Conservation (phyloP, 2,888 invertebrate species). For the Xestia c-nigrum region DNA sequence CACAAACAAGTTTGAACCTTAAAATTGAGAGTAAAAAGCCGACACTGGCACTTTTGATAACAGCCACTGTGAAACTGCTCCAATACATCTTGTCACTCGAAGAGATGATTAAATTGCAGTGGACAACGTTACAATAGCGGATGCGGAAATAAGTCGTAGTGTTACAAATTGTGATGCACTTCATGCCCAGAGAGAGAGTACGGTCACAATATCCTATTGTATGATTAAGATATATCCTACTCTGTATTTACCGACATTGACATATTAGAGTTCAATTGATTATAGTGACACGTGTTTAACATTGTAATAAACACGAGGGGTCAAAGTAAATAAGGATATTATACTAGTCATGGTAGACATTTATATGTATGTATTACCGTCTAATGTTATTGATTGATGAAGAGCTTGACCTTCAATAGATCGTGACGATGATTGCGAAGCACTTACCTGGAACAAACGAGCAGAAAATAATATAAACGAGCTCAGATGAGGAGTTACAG, state of each 20-base stretch:
- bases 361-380: slow-evolving; percentile 47
- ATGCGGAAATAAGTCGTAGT: slow-evolving; percentile 82
- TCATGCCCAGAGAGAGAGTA: slow-evolving; percentile 51
- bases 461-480: slow-evolving; percentile 70
- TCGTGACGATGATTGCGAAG: slow-evolving; percentile 65
- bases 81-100: slow-evolving; percentile 85
- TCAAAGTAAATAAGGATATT: slow-evolving; percentile 47
- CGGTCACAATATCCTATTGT: slow-evolving; percentile 59
- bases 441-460: slow-evolving; percentile 80
- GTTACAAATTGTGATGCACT: slow-evolving; percentile 77
- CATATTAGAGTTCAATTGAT: slow-evolving; percentile 62
- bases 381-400: slow-evolving; percentile 63
- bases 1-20: slow-evolving; percentile 82
- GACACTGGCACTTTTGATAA: slow-evolving; percentile 65
- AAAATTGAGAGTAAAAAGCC: slow-evolving; percentile 69
- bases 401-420: slow-evolving; percentile 68
- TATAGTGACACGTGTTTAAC: slow-evolving; percentile 60
- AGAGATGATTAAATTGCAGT: slow-evolving; percentile 86
- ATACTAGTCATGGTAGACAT: slow-evolving; percentile 9
- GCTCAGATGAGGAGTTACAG: slow-evolving; percentile 70
- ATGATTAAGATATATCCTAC: slow-evolving; percentile 57
- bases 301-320: slow-evolving; percentile 59
- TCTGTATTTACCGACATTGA: slow-evolving; percentile 63
- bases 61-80: slow-evolving; percentile 77
- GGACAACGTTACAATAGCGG: slow-evolving; percentile 77